phyloP scores from a whole-genome alignment of 2,888 invertebrate species.

The Marronus borbonicus region DNA sequence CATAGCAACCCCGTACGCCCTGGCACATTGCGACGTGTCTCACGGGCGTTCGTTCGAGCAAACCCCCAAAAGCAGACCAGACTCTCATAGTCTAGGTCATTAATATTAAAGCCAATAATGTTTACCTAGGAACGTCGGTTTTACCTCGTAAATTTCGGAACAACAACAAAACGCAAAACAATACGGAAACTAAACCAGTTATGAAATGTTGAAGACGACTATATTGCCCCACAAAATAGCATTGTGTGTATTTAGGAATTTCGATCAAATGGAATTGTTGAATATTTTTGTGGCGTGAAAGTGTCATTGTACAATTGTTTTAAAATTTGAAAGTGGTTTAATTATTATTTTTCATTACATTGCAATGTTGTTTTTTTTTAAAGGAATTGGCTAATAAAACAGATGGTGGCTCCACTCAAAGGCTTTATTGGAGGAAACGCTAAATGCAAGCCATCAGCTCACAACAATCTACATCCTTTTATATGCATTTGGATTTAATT shows the following conservation, averaged over 20 bases:
- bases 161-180: constrained; percentile 37
- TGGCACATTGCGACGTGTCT: constrained; percentile 44
- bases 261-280: constrained; percentile 22
- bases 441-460: no score
- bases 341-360: no score
- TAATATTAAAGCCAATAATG: constrained; percentile 47
- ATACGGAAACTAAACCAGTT: constrained; percentile 40
- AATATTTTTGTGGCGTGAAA: constrained; percentile 34
- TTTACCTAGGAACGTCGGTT: constrained; percentile 43
- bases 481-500: no score
- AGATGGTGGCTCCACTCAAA: no score
- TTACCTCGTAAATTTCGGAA: constrained; percentile 44
- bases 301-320: not conserved
- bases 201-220: constrained; percentile 42
- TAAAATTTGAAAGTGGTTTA: no score
- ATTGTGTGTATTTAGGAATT: constrained; percentile 30
- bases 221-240: constrained; percentile 37
- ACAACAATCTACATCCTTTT: no score
- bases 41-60: constrained; percentile 9
- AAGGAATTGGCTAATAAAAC: no score
- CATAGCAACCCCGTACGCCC: constrained; percentile 55
- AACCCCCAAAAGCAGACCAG: constrained; percentile 39
- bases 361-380: no score
- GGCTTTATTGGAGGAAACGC: no score
- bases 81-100: constrained; percentile 44